phyloP scores from a whole-genome alignment of 2,888 invertebrate genomes.

The Tholera decimalis region DNA sequence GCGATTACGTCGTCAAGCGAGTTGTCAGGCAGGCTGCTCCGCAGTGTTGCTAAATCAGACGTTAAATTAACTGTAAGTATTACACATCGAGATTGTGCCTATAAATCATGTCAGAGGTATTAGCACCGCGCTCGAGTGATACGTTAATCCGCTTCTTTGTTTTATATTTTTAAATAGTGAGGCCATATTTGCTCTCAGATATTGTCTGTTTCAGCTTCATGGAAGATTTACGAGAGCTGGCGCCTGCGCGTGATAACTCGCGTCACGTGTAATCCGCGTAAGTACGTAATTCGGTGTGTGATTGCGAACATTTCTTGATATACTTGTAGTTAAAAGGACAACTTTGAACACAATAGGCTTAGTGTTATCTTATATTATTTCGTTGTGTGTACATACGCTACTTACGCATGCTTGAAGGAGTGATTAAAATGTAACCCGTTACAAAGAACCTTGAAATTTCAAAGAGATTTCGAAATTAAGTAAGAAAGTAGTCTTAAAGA shows the following conservation, averaged over 20 bases:
- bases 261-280: slow-evolving; percentile 89
- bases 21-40: slow-evolving; percentile 80
- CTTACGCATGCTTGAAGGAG: slow-evolving; percentile 71
- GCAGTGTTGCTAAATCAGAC: slow-evolving; percentile 88
- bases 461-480: slow-evolving; percentile 69
- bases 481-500: slow-evolving; percentile 66
- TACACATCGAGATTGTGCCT: slow-evolving; percentile 83
- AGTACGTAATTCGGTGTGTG: slow-evolving; percentile 89
- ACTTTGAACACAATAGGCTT: slow-evolving; percentile 86
- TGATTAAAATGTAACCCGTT: slow-evolving; percentile 71
- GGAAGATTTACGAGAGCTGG: slow-evolving; percentile 89
- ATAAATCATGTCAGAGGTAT: slow-evolving; percentile 89
- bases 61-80: slow-evolving; percentile 84
- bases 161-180: slow-evolving; percentile 91
- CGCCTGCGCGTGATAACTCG: slow-evolving; percentile 87
- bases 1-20: slow-evolving; percentile 88
- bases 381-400: slow-evolving; percentile 77
- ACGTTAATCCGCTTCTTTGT: slow-evolving; percentile 90
- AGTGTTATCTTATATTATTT: slow-evolving; percentile 86
- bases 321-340: slow-evolving; percentile 80
- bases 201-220: slow-evolving; percentile 85
- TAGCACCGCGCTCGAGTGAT: slow-evolving; percentile 84
- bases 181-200: slow-evolving; percentile 90
- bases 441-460: slow-evolving; percentile 69
- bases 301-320: slow-evolving; percentile 86